These are phyloP conservation scores for Aphyosemion australe DNA, from an alignment of 2,113 vertebrate species.

Conservation along the genomic window DNA sequence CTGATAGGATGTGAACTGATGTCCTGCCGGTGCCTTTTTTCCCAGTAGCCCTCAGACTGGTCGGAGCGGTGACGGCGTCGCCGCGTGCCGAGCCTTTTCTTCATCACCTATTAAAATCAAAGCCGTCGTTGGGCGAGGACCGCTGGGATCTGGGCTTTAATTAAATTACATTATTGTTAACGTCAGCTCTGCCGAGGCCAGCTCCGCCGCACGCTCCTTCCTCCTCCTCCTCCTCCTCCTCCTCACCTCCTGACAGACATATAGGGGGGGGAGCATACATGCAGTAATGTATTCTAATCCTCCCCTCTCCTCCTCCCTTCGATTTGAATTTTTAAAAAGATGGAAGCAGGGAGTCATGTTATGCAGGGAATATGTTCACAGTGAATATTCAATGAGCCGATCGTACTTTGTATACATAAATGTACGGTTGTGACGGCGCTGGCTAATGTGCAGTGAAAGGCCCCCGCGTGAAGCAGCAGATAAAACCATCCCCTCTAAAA, in stretches of 20 bases:
- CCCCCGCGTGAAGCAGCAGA: slow-evolving; percentile 18
- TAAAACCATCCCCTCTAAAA: slow-evolving; percentile 28
- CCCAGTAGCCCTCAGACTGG: slow-evolving; percentile 62
- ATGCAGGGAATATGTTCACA: slow-evolving; percentile 76
- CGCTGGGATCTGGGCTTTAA: slow-evolving; percentile 74
- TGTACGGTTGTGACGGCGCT: slow-evolving; percentile 18
- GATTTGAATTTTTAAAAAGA: slow-evolving; percentile 75
- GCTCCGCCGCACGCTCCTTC: slow-evolving; percentile 60
- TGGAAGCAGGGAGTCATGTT: slow-evolving; percentile 54
- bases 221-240: slow-evolving; percentile 57
- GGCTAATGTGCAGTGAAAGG: slow-evolving; percentile 64
- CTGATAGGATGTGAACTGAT: slow-evolving; percentile 71
- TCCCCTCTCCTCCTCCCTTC: slow-evolving; percentile 51
- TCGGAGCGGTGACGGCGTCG: slow-evolving; percentile 21
- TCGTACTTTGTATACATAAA: slow-evolving; percentile 56
- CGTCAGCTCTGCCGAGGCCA: slow-evolving; percentile 71
- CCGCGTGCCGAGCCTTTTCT: slow-evolving; percentile 54
- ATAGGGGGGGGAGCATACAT: slow-evolving; percentile 38
- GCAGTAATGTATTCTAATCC: slow-evolving; percentile 77
- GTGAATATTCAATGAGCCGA: slow-evolving; percentile 72
- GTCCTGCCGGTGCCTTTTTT: slow-evolving; percentile 64
- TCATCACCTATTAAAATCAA: slow-evolving; percentile 80
- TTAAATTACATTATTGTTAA: slow-evolving; percentile 85
- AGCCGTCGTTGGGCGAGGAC: slow-evolving; percentile 30
- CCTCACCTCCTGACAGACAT: slow-evolving; percentile 67